A percentile compares a stretch with the other conserved stretches of the same genome.
phyloP scores from a whole-genome alignment of 1,140 invertebrate genomes.

The Eriosoma lanigerum region DNA sequence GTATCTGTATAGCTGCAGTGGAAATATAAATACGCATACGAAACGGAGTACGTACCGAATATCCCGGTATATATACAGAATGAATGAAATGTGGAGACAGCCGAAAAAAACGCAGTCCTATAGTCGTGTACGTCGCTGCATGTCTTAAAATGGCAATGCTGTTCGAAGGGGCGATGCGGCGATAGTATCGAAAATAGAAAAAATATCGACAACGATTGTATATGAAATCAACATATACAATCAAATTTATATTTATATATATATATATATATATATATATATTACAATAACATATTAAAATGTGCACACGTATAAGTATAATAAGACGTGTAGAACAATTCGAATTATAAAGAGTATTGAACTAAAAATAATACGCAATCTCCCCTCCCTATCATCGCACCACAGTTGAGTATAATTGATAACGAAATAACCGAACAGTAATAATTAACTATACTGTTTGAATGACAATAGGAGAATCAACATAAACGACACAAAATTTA shows the following conservation, averaged over 20 bases:
- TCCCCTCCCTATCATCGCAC: no score
- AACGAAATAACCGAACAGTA: no score
- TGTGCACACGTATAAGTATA: no score
- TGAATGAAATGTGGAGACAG: not conserved
- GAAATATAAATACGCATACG: constrained; percentile 16
- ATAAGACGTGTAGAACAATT: no score
- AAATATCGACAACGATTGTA: constrained; percentile 40
- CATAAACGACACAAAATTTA: no score
- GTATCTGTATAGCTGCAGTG: not conserved
- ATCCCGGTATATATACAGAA: constrained; percentile 11
- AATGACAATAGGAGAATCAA: no score
- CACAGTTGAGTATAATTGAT: no score
- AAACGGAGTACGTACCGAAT: not conserved
- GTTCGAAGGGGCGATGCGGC: constrained; percentile 2
- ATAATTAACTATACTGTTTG: no score
- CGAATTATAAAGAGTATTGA: no score
- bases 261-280: not conserved
- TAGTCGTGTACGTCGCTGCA: not conserved
- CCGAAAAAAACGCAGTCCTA: constrained; percentile 28
- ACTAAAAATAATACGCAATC: no score
- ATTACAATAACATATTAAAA: no score
- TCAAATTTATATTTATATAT: not conserved
- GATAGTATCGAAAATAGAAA: constrained; percentile 34
- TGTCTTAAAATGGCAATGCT: constrained; percentile 51
- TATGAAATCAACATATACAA: not conserved